Evolutionary conservation across 2,797 vertebrate genomes (phyloP).

Genomic region (Sphaeramia orbicularis): DNA sequence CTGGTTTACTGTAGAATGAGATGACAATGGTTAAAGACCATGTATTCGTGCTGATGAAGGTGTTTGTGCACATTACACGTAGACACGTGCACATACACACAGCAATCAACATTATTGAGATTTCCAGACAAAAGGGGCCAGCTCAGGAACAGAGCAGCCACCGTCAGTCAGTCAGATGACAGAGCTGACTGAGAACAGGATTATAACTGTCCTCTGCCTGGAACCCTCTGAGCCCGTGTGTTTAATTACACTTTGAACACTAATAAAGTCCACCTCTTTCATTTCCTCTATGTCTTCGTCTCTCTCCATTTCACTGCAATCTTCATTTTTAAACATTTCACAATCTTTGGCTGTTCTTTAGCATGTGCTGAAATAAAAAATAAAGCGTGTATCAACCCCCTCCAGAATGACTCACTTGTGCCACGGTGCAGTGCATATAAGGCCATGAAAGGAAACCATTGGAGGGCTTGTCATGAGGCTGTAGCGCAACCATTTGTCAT

Average conservation of each 20-base stretch:
- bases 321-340: neutral
- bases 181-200: constrained; percentile 68
- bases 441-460: constrained; percentile 28
- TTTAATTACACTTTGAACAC: constrained; percentile 63
- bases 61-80: constrained; percentile 15
- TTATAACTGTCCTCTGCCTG: constrained; percentile 68
- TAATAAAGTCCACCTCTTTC: neutral
- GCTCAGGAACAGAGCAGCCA: constrained; percentile 46
- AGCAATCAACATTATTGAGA: constrained; percentile 78
- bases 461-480: constrained; percentile 39
- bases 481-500: constrained; percentile 47
- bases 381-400: constrained; percentile 10
- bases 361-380: constrained; percentile 6
- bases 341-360: constrained; percentile 13
- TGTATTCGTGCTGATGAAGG: constrained; percentile 39
- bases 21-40: constrained; percentile 27
- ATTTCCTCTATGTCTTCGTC: neutral
- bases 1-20: constrained; percentile 21
- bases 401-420: constrained; percentile 30
- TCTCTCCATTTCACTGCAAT: neutral
- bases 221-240: constrained; percentile 37
- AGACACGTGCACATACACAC: constrained; percentile 17
- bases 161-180: constrained; percentile 60
- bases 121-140: constrained; percentile 64
- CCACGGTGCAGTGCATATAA: constrained; percentile 31